phyloP scores from a whole-genome alignment of 2,888 invertebrate genomes.

The Brachypalpus laphriformis region DNA sequence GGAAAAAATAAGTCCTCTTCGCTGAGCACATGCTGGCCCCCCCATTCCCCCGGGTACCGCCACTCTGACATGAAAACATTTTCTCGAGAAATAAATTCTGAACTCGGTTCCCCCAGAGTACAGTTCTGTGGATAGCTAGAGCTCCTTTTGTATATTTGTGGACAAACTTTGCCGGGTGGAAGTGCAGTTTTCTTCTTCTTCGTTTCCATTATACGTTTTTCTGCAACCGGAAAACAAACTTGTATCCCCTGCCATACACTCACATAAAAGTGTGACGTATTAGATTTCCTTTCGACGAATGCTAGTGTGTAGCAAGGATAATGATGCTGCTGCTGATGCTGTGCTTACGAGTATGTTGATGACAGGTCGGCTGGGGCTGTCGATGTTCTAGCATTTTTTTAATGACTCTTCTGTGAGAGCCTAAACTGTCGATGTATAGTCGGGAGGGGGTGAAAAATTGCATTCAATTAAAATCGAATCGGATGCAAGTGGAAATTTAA shows the following conservation, averaged over 20 bases:
- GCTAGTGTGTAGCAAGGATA: constrained; percentile 37
- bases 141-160: constrained; percentile 60
- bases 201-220: constrained; percentile 29
- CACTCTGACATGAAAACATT: constrained; percentile 16
- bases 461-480: constrained; percentile 58
- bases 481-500: constrained; percentile 54
- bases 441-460: constrained; percentile 54
- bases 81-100: constrained; percentile 53
- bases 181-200: constrained; percentile 18
- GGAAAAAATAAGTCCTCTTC: constrained; percentile 36
- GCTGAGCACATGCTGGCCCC: constrained; percentile 17
- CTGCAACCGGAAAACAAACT: constrained; percentile 65
- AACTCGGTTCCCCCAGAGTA: constrained; percentile 45
- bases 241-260: constrained; percentile 54
- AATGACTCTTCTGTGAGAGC: constrained; percentile 48
- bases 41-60: constrained; percentile 39
- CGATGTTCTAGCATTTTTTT: constrained; percentile 41
- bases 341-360: constrained; percentile 36
- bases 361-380: constrained; percentile 43
- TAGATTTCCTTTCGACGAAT: constrained; percentile 59
- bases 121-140: constrained; percentile 35
- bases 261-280: constrained; percentile 62
- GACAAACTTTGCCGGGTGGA: constrained; percentile 32
- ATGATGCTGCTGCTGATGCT: constrained; percentile 41
- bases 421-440: constrained; percentile 1